Evolutionary conservation across 2,888 invertebrate genomes (phyloP), one percentile per base, ranked within the genome.

Genomic region (Drosophila anomalata): DNA sequence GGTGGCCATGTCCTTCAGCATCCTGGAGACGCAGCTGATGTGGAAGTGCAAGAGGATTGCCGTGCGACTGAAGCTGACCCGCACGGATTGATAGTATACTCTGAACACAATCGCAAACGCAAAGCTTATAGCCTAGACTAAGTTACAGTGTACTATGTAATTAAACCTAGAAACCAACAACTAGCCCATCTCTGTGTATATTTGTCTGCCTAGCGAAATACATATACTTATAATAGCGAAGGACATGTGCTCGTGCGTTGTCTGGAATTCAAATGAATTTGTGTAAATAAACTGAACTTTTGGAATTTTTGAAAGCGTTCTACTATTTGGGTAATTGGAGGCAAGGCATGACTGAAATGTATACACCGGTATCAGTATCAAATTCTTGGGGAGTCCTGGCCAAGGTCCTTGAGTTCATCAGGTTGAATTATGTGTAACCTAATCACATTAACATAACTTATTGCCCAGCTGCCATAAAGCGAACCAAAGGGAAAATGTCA

Each of bases 1-100:
- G 63, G 95, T 97, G 84, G 96, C 96, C 9, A 96, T 96, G 96
- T 95, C 96, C 59, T 96, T 97, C 88, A 96, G 95, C 91, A 93
- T 97, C 66, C 93, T 96, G 62, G 96, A 97, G 90, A 96, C 96
- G 78, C 96, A 96, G 89, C 94, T 96, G 3, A 94, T 95, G 69
- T 93, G 94, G 81, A 94, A 95, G 89, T 96, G 95, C 92, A 94
- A 94, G 80, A 94, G 95, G 76, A 92, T 95, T 88, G 96, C 96
- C 12, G 93, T 94, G 75, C 94, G 93, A 89, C 92, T 96, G 84
- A 95, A 96, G 68, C 92, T 96, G 53, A 92, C 94, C 67, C 93
- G 73, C 94, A 95, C 89, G 92, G 92, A 91, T 92, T 57, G 84
- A 78, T 42, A 60, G 72, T 58, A 22, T 56, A 50, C 14, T 11